Percentiles rank a stretch among this genome's conserved stretches.
These are phyloP conservation scores for rabbit (Oryctolagus cuniculus) DNA, from an alignment of 2,113 vertebrate species.

Conservation along the genomic window mOryCun1.1 NC_091434.1:90746501-90747000, in stretches of 20 bases:
- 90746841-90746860: not conserved
- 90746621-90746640: not conserved
- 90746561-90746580: too few relatives aligned
- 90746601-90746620: not conserved
- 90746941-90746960: not conserved
- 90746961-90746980: slow-evolving; percentile 8
- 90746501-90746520: not conserved
- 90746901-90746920: slow-evolving; percentile 46
- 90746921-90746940: slow-evolving; percentile 61
- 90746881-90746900: not conserved
- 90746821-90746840: not conserved
- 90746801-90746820: not conserved
- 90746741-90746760: not conserved
- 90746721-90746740: not conserved
- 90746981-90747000: slow-evolving; percentile 8
- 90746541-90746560: not conserved
- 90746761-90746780: not conserved
- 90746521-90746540: not conserved
- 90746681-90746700: not conserved
- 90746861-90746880: not conserved
- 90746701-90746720: not conserved
- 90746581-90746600: not conserved
- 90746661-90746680: not conserved
- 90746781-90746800: not conserved
- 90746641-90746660: not conserved